Conservation (phyloP, 2,797 vertebrate genomes). For the Melanotaenia pygmaea region DNA sequence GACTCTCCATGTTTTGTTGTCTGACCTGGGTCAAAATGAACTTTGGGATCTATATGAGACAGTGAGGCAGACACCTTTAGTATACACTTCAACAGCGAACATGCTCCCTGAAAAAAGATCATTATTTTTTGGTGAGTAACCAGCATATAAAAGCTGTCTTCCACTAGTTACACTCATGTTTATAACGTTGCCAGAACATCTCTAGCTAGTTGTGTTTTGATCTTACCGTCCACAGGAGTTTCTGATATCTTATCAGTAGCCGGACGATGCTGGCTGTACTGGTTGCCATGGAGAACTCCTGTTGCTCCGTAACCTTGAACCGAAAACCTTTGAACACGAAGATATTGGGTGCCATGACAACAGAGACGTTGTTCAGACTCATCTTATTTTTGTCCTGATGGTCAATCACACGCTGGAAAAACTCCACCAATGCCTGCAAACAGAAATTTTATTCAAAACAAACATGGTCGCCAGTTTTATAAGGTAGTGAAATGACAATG, state of each 20-base stretch:
- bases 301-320: constrained; percentile 88
- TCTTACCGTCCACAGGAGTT: constrained; percentile 93
- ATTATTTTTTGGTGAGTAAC: background rate
- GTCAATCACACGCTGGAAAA: constrained; percentile 93
- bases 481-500: background rate
- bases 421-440: constrained; percentile 91
- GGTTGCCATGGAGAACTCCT: constrained; percentile 91
- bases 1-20: constrained; percentile 90
- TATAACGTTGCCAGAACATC: background rate
- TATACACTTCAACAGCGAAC: constrained; percentile 4
- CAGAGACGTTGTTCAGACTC: constrained; percentile 93
- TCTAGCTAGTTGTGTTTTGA: background rate
- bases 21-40: constrained; percentile 96
- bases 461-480: background rate
- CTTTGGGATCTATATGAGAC: constrained; percentile 89
- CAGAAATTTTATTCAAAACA: background rate
- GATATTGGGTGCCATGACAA: constrained; percentile 98
- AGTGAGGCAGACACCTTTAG: constrained; percentile 5
- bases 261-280: constrained; percentile 91
- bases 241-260: constrained; percentile 93
- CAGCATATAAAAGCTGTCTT: background rate
- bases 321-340: constrained; percentile 91
- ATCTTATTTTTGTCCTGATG: constrained; percentile 94
- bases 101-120: no score
- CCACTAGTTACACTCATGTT: background rate